These are phyloP conservation scores for human DNA, from an alignment of 2,113 vertebrate genomes.

Conservation along the genomic window GRCh38 chr18:41640501-41641000, in stretches of 20 bases:
- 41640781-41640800: background rate
- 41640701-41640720: background rate
- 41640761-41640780: background rate
- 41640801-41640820: background rate
- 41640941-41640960: background rate
- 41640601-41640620: background rate
- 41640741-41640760: background rate
- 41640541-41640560: background rate
- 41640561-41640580: background rate
- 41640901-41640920: background rate
- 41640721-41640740: background rate
- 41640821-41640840: background rate
- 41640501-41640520: background rate
- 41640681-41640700: background rate
- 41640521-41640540: background rate
- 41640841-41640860: background rate
- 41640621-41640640: background rate
- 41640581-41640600: background rate
- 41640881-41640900: background rate
- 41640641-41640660: background rate
- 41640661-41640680: background rate
- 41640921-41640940: background rate
- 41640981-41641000: background rate
- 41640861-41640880: background rate
- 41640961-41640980: background rate